Evolutionary conservation across 2,113 vertebrate species (phyloP).

Genomic region (Callospermophilus lateralis): DNA sequence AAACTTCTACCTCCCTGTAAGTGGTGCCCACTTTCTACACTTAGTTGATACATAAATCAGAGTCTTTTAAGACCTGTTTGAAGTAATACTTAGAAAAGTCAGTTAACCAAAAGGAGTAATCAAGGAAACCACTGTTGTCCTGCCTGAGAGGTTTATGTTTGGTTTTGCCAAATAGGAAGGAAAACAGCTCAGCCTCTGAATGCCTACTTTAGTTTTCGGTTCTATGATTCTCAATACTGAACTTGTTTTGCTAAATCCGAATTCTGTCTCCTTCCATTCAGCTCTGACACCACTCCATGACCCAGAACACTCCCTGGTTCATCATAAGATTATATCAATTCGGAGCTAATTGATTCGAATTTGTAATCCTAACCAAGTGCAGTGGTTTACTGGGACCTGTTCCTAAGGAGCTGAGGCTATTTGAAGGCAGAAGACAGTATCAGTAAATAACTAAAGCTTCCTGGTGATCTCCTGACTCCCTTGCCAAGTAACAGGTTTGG

Average conservation of each 20-base stretch:
- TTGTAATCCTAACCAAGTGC: not conserved
- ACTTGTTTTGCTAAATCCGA: not conserved
- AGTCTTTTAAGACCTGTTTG: not conserved
- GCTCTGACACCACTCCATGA: accelerated
- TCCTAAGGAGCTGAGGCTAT: not conserved
- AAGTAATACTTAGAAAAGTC: not conserved
- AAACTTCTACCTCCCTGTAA: not conserved
- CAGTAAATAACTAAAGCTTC: not conserved
- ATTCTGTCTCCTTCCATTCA: not conserved
- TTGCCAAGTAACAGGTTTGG: not conserved
- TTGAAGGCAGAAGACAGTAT: too few species aligned
- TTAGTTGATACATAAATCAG: not conserved
- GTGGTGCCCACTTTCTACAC: too few species aligned
- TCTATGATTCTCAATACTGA: not conserved
- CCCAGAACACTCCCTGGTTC: not conserved
- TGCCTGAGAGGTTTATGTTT: not conserved
- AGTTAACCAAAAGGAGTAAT: not conserved
- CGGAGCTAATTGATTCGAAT: not conserved
- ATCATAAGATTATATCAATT: not conserved
- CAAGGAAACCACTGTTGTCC: not conserved
- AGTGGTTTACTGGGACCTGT: accelerated
- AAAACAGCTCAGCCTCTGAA: not conserved
- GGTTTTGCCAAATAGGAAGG: not conserved
- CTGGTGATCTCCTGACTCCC: not conserved
- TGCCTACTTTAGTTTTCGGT: not conserved